Base-by-base conservation (phyloP, 2,797 vertebrate genomes). In the Tenualosa thibaudeaui region DNA sequence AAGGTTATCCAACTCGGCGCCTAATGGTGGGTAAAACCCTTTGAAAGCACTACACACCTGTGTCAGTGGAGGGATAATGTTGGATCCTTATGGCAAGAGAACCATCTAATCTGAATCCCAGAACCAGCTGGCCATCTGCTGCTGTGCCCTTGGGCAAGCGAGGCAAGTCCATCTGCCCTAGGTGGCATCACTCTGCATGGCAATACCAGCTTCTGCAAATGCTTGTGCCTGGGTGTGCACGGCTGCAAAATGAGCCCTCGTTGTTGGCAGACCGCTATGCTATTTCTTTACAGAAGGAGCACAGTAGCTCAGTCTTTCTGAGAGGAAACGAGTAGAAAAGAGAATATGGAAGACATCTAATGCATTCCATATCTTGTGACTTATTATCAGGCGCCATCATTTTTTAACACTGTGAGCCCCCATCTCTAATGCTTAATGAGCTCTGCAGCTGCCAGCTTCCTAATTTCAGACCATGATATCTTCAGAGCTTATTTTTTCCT, bases 11-110 rank as follows among this genome's bases (percentile, higher is more conserved):
- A 31, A 12, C 31, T 37, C 37, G 68, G 26, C 43, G 60, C n/a
- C 65, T 71, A 71, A 71, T 71, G 68, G 68, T 75, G 68, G 68
- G 31, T 13, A 75, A 75, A 75, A 43, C 31, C 68, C 68, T 75
- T 37, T 43, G 31, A 75, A 19, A 75, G 68, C 37, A 40, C 40
- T 40, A 1, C 68, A 75, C 68, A 75, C 68, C 68, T 75, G 68
- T 37, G 62, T 65, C 62, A 65, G 24, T 24, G 62, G 26, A 31
- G 31, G 8, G 68, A 37, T 75, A 75, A 75, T 75, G 68, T 40
- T 5, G 31, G 15, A 31, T 75, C 68, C 68, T 75, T 40, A 37
- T 75, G 37, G 31, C 31, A 37, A 75, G 68, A 17, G 68, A 40
- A 13, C 68, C 13, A 43, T 15, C 68, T 19, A 65, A 26, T 40